These are phyloP conservation scores for Monopterus albus DNA, from an alignment of 2,113 vertebrate species.

Conservation along the genomic window DNA sequence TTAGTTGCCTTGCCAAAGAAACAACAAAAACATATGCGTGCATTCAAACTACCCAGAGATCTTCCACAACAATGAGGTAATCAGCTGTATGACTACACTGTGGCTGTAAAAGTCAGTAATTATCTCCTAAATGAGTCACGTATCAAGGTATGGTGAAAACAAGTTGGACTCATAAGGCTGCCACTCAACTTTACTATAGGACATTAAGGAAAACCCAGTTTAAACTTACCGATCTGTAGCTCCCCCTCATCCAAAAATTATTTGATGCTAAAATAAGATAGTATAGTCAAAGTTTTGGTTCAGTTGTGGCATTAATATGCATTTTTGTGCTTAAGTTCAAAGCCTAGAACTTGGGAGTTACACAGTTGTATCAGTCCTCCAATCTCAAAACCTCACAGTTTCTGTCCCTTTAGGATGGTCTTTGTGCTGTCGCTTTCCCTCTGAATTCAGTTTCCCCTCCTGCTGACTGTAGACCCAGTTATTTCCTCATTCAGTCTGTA, in stretches of 20 bases:
- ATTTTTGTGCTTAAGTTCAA: neutral
- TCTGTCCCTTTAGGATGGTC: neutral
- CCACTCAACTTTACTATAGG: neutral
- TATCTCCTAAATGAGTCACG: slow-evolving; percentile 26
- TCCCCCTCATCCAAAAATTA: neutral
- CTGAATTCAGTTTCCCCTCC: slow-evolving; percentile 16
- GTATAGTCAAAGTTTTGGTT: neutral
- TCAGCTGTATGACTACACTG: slow-evolving; percentile 10
- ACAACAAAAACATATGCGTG: slow-evolving; percentile 13
- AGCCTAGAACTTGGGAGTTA: neutral
- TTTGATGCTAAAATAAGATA: neutral
- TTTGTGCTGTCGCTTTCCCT: neutral
- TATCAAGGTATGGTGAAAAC: slow-evolving; percentile 24
- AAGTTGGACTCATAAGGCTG: neutral
- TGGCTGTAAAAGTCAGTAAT: slow-evolving; percentile 38
- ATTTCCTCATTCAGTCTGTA: slow-evolving; percentile 57
- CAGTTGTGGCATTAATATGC: neutral
- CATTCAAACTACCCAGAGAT: slow-evolving; percentile 10
- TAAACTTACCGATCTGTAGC: neutral
- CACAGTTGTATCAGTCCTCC: neutral
- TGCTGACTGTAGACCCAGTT: neutral
- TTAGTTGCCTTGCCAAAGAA: slow-evolving; percentile 27
- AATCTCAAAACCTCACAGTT: neutral
- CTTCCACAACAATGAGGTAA: slow-evolving; percentile 39
- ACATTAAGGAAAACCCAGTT: neutral